Evolutionary conservation across 2,888 invertebrate genomes (phyloP), one percentile per base, ranked within the genome.

Genomic region (Eupithecia exiguata): DNA sequence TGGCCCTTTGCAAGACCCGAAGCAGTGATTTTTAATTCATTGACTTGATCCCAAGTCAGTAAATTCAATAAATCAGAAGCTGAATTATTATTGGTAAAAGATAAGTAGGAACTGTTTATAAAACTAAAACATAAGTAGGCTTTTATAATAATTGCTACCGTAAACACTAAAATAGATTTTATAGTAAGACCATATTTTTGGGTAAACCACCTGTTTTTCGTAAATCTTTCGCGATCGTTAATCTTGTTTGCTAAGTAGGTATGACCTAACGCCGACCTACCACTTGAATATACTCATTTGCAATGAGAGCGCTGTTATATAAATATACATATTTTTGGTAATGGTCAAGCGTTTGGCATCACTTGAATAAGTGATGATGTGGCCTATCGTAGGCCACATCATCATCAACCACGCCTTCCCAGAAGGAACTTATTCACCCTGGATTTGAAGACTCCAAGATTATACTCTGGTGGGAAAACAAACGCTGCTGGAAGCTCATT

Each of bases 191-290:
- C 40, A 66, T 38, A 36, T 40, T 66, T 65, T 66, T 43, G 14
- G 71, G 68, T 72, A 76, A 82, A 81, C 83, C 86, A 86, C 83
- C 86, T 86, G 87, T 80, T 81, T 71, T 77, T 70, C 68, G 78
- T 85, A 85, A 86, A 86, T 86, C 81, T 81, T 78, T 72, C 74
- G 73, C 73, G 83, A 14, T 81, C 78, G 40, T 66, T 40, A 66
- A 66, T 40, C 21, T 40, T 66, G 9, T 25, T 4, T 43, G 21
- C 36, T 65, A 25, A 40, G 21, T 66, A 66, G 12, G 40, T 66
- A 6, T 18, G 18, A 63, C 58, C 30, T 9, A 58, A 21, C 3
- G 43, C 16, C 16, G 18, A 43, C 36, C 40, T 18, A 46, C n/a
- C 49, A 49, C n/a, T 49, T 9, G 7, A n/a, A 16, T 9, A 46